Evolutionary conservation across 2,113 vertebrate species (phyloP), one percentile per base, ranked within the genome.

Genomic region (Catharus minimus): DNA sequence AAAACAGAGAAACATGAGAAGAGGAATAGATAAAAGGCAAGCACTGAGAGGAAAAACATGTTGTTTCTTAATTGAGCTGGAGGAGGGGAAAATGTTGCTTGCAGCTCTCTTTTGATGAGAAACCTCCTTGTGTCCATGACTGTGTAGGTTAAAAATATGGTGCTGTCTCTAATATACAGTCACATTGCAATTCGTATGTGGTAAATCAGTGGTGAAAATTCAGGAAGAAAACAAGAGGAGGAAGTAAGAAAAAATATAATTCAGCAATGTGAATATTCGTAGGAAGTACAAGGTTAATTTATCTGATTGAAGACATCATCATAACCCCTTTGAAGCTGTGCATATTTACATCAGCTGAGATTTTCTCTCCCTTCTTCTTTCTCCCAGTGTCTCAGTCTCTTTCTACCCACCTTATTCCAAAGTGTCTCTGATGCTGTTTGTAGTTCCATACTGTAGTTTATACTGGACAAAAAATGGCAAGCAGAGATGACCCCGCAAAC

Each of bases 1-100:
- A 94, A 95, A 94, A 83, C 87, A 96, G 43, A 92, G 86, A 94
- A 97, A 97, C 68, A 50, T 86, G 89, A 96, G 90, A 97, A 91
- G 78, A 95, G 30, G 66, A 94, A 73, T 83, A 96, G 92, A 96
- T 94, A 95, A 97, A 96, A 97, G 83, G 62, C 57, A 89, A 89
- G 55, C 55, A 76, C 49, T 82, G 66, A 90, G 87, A 96, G 57
- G 64, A 52, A 91, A 89, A 94, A 88, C 89, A 90, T 83, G 74
- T 88, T 95, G 62, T 88, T 97, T 96, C 86, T 96, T 96, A 97
- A 96, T 88, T 96, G 92, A 96, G 79, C 41, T 95, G 89, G 92
- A 90, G 66, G 55, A 94, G 64, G 87, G 73, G 41, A 92, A 95
- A 92, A 82, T 1, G 10, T 64, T 83, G 65, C 39, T 91, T 85